These are phyloP conservation scores for Pseudachorutes palmiensis DNA, from an alignment of 1,140 invertebrate genomes.

Conservation along the genomic window DNA sequence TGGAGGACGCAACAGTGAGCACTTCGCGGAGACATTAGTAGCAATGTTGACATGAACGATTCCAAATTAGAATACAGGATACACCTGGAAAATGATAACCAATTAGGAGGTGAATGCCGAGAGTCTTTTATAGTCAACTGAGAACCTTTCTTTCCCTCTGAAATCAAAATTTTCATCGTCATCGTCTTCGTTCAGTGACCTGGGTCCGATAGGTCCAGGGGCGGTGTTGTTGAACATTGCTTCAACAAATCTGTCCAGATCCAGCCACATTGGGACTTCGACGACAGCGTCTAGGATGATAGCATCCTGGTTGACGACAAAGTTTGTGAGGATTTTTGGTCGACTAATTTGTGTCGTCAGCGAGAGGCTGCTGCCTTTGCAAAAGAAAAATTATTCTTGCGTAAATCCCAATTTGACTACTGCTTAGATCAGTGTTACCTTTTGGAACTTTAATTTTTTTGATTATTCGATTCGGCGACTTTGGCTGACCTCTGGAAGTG, in stretches of 20 bases:
- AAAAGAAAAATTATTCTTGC: background rate
- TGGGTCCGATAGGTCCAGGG: background rate
- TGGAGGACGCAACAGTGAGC: conserved; percentile 26
- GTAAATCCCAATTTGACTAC: no score
- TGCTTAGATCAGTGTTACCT: background rate
- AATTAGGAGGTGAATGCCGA: no score
- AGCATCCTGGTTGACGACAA: conserved; percentile 31
- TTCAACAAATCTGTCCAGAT: conserved; percentile 17
- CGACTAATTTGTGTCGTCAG: conserved; percentile 27
- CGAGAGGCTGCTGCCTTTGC: conserved; percentile 9
- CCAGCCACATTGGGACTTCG: conserved; percentile 31
- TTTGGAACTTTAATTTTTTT: background rate
- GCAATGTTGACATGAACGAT: conserved; percentile 1
- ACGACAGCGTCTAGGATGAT: conserved; percentile 35
- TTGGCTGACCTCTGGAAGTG: background rate
- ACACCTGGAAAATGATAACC: conserved; percentile 1
- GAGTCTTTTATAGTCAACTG: no score
- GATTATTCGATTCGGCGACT: background rate
- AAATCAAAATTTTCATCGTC: conserved; percentile 8
- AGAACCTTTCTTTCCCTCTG: conserved; percentile 1
- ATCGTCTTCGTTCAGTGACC: no score
- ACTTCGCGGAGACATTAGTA: conserved; percentile 13
- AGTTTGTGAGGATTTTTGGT: conserved; percentile 28
- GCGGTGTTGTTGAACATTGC: background rate
- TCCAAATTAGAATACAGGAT: conserved; percentile 25